These are phyloP conservation scores for Tipula confusa DNA, from an alignment of 2,888 invertebrate genomes.

Conservation along the genomic window DNA sequence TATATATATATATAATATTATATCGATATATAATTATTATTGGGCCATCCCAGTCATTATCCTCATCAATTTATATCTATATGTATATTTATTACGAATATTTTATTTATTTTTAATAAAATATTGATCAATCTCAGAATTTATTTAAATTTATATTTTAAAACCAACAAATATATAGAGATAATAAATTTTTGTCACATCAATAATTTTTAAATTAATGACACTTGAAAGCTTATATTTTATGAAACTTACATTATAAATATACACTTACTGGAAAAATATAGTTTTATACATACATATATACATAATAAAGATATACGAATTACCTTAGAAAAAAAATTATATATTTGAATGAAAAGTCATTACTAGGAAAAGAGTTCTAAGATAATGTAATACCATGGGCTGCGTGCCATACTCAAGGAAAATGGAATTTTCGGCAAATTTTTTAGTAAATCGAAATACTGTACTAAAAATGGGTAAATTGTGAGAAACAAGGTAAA, in stretches of 20 bases:
- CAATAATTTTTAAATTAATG: conserved; percentile 6
- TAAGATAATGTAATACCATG: no score
- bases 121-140: conserved; percentile 3
- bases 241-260: neutral
- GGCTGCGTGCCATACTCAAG: no score
- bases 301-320: neutral
- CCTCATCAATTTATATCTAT: neutral
- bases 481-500: no score
- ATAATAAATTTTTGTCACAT: conserved; percentile 20
- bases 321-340: neutral
- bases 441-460: no score
- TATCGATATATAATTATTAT: neutral
- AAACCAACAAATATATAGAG: neutral
- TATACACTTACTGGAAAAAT: neutral
- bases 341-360: neutral
- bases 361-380: no score
- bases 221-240: neutral
- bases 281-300: no score
- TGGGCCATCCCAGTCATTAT: neutral
- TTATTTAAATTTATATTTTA: neutral
- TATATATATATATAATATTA: no score
- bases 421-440: no score
- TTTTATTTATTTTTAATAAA: neutral
- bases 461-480: no score
- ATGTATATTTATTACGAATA: neutral